Evolutionary conservation across 2,888 invertebrate genomes (phyloP).

Genomic region (Elegia similella): DNA sequence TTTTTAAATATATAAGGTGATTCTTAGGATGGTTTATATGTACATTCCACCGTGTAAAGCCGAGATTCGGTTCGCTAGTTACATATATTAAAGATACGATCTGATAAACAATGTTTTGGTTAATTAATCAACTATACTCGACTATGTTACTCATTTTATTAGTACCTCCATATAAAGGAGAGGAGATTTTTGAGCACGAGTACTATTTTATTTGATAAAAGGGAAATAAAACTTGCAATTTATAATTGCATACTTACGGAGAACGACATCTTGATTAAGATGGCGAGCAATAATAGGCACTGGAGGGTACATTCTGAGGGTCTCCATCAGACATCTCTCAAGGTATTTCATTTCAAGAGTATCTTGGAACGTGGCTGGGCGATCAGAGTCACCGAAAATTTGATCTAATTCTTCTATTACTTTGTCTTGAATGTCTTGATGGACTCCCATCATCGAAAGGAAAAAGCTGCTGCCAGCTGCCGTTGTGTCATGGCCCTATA

Average conservation of each 20-base stretch:
- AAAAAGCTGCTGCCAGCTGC: slow-evolving; percentile 92
- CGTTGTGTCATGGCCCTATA: slow-evolving; percentile 89
- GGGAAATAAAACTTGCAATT: neutral
- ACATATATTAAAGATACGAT: too few relatives aligned
- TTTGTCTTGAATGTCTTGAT: slow-evolving; percentile 87
- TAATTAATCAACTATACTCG: too few relatives aligned
- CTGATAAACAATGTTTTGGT: too few relatives aligned
- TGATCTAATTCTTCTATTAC: slow-evolving; percentile 87
- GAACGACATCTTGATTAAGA: slow-evolving; percentile 85
- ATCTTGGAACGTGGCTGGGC: slow-evolving; percentile 90
- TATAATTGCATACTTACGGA: slow-evolving; percentile 75
- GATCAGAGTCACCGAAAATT: slow-evolving; percentile 89
- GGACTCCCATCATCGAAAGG: slow-evolving; percentile 88
- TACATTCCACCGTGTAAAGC: too few relatives aligned
- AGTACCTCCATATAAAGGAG: too few relatives aligned
- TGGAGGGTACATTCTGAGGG: slow-evolving; percentile 89
- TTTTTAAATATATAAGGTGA: too few relatives aligned
- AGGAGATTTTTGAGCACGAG: too few relatives aligned
- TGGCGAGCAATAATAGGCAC: slow-evolving; percentile 89
- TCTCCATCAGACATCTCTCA: slow-evolving; percentile 91
- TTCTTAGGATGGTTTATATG: too few relatives aligned
- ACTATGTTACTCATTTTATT: too few relatives aligned
- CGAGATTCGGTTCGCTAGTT: too few relatives aligned
- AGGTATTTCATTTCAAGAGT: slow-evolving; percentile 93
- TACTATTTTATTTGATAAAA: too few relatives aligned